phyloP scores from a whole-genome alignment of 2,888 invertebrate species.

The Drosophila putrida region DNA sequence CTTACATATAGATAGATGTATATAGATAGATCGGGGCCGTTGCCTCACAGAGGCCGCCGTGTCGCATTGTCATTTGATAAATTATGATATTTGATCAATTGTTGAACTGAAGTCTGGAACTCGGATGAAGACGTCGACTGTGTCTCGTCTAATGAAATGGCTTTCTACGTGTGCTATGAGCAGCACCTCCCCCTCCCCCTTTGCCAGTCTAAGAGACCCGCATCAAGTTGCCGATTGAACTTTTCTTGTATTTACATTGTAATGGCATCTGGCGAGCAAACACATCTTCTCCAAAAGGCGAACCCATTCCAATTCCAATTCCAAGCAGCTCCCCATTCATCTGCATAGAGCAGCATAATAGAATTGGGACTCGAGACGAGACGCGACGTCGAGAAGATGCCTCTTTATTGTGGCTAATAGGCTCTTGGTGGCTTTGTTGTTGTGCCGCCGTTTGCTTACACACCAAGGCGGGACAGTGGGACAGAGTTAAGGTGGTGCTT shows the following conservation, averaged over 20 bases:
- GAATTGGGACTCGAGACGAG: constrained; percentile 59
- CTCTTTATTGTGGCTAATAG: constrained; percentile 81
- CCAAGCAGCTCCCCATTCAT: constrained; percentile 58
- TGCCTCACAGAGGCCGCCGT: constrained; percentile 71
- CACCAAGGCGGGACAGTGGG: constrained; percentile 49
- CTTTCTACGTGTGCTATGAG: constrained; percentile 62
- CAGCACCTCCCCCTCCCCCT: neutral
- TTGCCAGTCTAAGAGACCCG: constrained; percentile 48
- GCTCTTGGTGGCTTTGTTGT: constrained; percentile 75
- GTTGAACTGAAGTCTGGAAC: constrained; percentile 67
- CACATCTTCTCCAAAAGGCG: constrained; percentile 44
- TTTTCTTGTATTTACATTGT: constrained; percentile 80
- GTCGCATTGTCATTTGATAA: constrained; percentile 81
- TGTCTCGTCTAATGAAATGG: constrained; percentile 62
- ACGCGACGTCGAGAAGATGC: constrained; percentile 34
- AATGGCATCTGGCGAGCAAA: constrained; percentile 80
- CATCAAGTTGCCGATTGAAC: constrained; percentile 76
- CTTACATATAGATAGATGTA: neutral
- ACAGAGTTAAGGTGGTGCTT: constrained; percentile 37
- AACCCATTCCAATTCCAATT: constrained; percentile 38
- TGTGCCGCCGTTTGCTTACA: constrained; percentile 68
- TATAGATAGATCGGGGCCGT: constrained; percentile 56
- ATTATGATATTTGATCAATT: constrained; percentile 83
- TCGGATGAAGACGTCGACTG: constrained; percentile 46
- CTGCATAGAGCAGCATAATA: constrained; percentile 76